These are phyloP conservation scores for Malaclemys terrapin DNA, from an alignment of 2,113 vertebrate genomes.

Conservation along the genomic window DNA sequence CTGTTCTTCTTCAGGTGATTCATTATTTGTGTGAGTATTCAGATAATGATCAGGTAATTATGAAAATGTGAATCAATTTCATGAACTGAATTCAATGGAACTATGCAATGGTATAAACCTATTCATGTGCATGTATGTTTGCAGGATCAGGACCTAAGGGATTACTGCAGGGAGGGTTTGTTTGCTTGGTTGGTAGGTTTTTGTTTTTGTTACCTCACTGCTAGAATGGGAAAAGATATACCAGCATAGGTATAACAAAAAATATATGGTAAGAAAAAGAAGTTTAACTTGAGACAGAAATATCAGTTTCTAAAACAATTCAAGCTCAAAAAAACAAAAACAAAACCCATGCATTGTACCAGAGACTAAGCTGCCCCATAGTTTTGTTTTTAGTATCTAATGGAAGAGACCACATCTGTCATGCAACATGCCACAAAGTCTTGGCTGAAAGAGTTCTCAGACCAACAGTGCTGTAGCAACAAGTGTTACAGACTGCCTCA, in stretches of 20 bases:
- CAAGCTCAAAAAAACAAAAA: background rate
- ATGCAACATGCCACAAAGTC: background rate
- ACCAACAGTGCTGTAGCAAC: background rate
- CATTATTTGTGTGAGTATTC: background rate
- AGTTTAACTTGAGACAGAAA: constrained; percentile 28
- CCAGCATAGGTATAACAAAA: constrained; percentile 17
- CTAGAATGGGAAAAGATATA: background rate
- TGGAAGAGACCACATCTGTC: background rate
- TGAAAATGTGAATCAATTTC: background rate
- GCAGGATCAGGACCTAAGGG: constrained; percentile 4
- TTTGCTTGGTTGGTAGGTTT: background rate
- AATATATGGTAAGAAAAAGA: background rate
- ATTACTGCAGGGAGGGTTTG: background rate
- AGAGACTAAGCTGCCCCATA: background rate
- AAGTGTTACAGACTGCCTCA: background rate
- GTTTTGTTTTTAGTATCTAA: background rate
- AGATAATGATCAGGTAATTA: no score
- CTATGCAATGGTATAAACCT: background rate
- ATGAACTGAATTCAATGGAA: background rate
- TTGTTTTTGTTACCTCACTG: background rate
- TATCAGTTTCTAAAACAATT: constrained; percentile 29
- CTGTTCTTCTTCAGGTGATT: background rate
- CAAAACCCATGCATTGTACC: constrained; percentile 19
- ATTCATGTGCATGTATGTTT: background rate
- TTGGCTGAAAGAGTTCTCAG: background rate